These are phyloP conservation scores for Abscondita cerata DNA, from an alignment of 2,888 invertebrate genomes.

Conservation along the genomic window DNA sequence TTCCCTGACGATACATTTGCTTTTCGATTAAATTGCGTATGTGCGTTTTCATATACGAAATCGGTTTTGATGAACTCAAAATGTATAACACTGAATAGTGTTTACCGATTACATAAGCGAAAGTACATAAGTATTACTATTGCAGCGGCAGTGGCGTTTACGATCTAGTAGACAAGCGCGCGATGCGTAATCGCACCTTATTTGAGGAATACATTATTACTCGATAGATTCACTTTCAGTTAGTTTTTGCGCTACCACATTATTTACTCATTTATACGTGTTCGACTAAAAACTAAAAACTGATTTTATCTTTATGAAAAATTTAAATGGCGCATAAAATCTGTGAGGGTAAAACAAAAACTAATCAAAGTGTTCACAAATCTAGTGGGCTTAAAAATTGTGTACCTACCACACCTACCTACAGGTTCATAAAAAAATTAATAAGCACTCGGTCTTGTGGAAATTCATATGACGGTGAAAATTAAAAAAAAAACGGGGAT, in stretches of 20 bases:
- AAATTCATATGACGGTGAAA: background rate
- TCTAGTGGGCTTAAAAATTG: slow-evolving; percentile 3
- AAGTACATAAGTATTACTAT: slow-evolving; percentile 11
- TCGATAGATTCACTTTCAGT: slow-evolving; percentile 9
- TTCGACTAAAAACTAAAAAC: no score
- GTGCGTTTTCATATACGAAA: background rate
- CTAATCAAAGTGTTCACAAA: background rate
- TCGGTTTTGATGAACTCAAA: no score
- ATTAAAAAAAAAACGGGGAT: background rate
- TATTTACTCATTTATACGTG: slow-evolving; percentile 1
- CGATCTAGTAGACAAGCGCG: slow-evolving; percentile 9
- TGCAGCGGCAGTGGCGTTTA: slow-evolving; percentile 4
- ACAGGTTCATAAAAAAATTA: background rate
- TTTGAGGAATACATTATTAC: slow-evolving; percentile 12
- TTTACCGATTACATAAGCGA: slow-evolving; percentile 11
- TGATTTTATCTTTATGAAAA: no score
- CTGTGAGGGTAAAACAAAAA: background rate
- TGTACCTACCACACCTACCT: no score
- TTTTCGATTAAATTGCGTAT: background rate
- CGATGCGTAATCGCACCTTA: slow-evolving; percentile 7
- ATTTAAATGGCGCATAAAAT: no score
- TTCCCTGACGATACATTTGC: background rate
- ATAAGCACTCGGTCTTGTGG: background rate
- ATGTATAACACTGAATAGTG: no score
- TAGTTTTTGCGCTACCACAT: slow-evolving; percentile 1